Base-by-base conservation (phyloP, 2,888 invertebrate genomes). In the Acronicta alni region DNA sequence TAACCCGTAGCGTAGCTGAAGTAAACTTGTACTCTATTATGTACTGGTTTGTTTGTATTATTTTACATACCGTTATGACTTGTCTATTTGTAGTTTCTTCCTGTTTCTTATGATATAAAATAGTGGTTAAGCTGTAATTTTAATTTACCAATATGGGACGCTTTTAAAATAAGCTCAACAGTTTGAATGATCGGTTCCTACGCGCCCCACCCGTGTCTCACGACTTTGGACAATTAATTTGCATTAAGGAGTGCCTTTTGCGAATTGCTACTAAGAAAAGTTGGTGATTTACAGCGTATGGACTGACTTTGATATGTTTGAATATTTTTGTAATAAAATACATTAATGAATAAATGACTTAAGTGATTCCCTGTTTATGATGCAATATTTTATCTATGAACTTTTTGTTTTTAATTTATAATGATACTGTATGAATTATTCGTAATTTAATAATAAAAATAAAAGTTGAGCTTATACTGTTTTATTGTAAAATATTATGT, bases 171-270 rank as follows among this genome's bases (percentile, higher is more conserved):
- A 77, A 81, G 83, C 81, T 85, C 84, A 81, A 83, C 81, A 57
- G 70, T 80, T 75, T 67, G 57, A 61, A 72, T 54, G 56, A 53
- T 77, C 72, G 68, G 78, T 79, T 77, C 70, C 60, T 63, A 61
- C 56, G 23, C 67, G 48, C 55, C 67, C 60, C 63, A 56, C 46
- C 70, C 65, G 67, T 69, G 67, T 60, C 45, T 60, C 56, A 55
- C 67, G 56, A 66, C 59, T 67, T 76, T 67, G 54, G 45, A 59
- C 67, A 51, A 62, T 82, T 86, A n/a, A 67, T 84, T 89, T 86
- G 85, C 86, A 83, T 86, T 69, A 78, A 82, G 87, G 88, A 91
- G 92, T 92, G 92, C 91, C 92, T 92, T 91, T 88, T 82, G 87
- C 84, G 81, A 84, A 82, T 81, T 79, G 81, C 83, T 83, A 77